A percentile compares a stretch with the other conserved stretches of the same genome.
Evolutionary conservation across 1,140 invertebrate genomes (phyloP).

Genomic region (Homarus americanus): DNA sequence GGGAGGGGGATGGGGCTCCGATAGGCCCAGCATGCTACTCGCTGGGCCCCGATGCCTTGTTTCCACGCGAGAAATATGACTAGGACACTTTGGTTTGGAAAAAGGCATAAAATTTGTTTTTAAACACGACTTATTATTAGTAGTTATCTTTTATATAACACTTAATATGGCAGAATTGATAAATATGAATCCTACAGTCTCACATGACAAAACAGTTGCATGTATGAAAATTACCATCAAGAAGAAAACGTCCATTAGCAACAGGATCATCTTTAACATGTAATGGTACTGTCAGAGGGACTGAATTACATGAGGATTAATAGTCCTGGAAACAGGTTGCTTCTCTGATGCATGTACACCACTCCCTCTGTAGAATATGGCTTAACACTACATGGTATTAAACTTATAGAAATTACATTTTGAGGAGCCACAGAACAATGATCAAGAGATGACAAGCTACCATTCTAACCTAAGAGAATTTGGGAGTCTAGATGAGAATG

Average conservation of each 20-base stretch:
- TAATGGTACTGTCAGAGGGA: conserved; percentile 66
- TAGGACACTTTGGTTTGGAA: conserved; percentile 74
- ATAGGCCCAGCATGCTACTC: conserved; percentile 47
- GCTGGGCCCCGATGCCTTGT: conserved; percentile 67
- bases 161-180: conserved; percentile 73
- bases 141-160: conserved; percentile 73
- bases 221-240: conserved; percentile 73
- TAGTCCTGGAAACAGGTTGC: conserved; percentile 61
- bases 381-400: conserved; percentile 65
- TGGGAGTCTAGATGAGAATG: conserved; percentile 70
- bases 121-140: conserved; percentile 71
- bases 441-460: conserved; percentile 71
- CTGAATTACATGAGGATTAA: conserved; percentile 68
- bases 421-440: conserved; percentile 71
- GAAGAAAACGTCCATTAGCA: conserved; percentile 72
- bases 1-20: conserved; percentile 56
- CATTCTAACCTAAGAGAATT: conserved; percentile 72
- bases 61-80: conserved; percentile 69
- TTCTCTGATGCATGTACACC: conserved; percentile 66
- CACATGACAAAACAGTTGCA: conserved; percentile 73
- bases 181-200: conserved; percentile 72
- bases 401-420: conserved; percentile 71
- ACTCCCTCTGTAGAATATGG: conserved; percentile 69
- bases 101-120: conserved; percentile 73
- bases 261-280: conserved; percentile 70